These are phyloP conservation scores for Ceratoteleas bidentatus DNA, from an alignment of 1,140 invertebrate genomes.

Conservation along the genomic window DNA sequence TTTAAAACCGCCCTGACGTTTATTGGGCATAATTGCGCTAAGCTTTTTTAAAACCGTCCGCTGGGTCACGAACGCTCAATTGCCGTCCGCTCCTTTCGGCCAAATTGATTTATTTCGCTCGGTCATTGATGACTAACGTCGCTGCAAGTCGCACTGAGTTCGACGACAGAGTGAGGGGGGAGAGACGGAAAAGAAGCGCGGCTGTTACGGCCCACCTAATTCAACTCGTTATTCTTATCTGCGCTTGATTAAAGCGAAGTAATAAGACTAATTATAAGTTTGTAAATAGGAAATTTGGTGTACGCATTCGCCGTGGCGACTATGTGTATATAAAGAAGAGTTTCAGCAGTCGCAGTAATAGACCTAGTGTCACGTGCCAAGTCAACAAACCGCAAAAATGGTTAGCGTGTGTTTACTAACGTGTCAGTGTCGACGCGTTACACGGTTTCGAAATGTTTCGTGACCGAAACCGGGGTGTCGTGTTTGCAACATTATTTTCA, in stretches of 20 bases:
- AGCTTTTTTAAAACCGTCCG: neutral
- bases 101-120: constrained; percentile 13
- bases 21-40: constrained; percentile 34
- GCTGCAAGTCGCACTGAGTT: too few species aligned
- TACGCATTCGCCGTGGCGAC: constrained; percentile 4
- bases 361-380: constrained; percentile 65
- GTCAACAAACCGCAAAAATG: constrained; percentile 65
- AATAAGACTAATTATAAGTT: constrained; percentile 57
- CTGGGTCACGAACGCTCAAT: constrained; percentile 15
- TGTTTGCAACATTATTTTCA: constrained; percentile 64
- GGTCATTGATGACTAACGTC: constrained; percentile 6
- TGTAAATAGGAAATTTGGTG: constrained; percentile 32
- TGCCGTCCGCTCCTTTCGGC: neutral
- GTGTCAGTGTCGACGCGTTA: constrained; percentile 70
- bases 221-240: constrained; percentile 19
- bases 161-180: too few species aligned
- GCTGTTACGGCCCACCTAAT: constrained; percentile 1
- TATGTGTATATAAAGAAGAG: constrained; percentile 38
- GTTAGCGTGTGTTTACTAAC: constrained; percentile 66
- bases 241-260: constrained; percentile 22
- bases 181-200: constrained; percentile 9
- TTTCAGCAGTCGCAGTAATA: constrained; percentile 52
- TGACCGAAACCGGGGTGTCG: constrained; percentile 71
- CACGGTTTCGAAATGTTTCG: constrained; percentile 68
- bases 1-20: constrained; percentile 35